These are phyloP conservation scores for Chiridota heheva DNA, from an alignment of 35 echinoderm and acorn worm species.

Conservation along the genomic window DNA sequence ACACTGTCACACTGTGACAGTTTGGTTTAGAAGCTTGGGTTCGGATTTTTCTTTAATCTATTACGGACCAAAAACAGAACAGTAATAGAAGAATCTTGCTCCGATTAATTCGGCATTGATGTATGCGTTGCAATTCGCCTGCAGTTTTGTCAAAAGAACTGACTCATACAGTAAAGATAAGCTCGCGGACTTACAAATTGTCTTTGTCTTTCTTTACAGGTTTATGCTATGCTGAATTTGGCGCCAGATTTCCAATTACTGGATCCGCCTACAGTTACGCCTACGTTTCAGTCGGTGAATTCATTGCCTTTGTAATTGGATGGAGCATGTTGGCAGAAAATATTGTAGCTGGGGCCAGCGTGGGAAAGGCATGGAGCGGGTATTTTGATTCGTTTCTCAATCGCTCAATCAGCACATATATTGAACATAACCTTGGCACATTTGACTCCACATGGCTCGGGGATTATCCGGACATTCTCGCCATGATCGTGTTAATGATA, in stretches of 20 bases:
- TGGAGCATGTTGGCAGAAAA: constrained; percentile 99
- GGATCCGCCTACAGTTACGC: constrained; percentile 95
- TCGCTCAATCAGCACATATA: constrained; percentile 66
- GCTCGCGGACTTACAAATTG: too few relatives aligned
- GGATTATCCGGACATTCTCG: constrained; percentile 89
- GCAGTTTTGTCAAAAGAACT: too few relatives aligned
- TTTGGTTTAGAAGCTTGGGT: too few relatives aligned
- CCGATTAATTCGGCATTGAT: too few relatives aligned
- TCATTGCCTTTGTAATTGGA: constrained; percentile 88
- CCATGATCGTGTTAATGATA: constrained; percentile 64
- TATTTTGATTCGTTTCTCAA: constrained; percentile 89
- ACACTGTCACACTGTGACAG: too few relatives aligned
- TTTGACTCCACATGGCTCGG: constrained; percentile 81
- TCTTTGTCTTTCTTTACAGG: constrained; percentile 44
- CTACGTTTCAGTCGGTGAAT: constrained; percentile 90
- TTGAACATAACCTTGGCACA: constrained; percentile 58
- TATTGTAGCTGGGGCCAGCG: constrained; percentile 82
- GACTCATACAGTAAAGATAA: too few relatives aligned
- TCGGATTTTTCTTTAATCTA: too few relatives aligned
- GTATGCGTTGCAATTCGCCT: too few relatives aligned
- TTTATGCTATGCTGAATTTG: constrained; percentile 96
- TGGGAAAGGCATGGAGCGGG: constrained; percentile 92
- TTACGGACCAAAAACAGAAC: too few relatives aligned
- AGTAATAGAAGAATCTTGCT: too few relatives aligned
- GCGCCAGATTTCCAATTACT: constrained; percentile 82